Evolutionary conservation across 2,113 vertebrate genomes (phyloP).

Genomic region (Isurus oxyrinchus): DNA sequence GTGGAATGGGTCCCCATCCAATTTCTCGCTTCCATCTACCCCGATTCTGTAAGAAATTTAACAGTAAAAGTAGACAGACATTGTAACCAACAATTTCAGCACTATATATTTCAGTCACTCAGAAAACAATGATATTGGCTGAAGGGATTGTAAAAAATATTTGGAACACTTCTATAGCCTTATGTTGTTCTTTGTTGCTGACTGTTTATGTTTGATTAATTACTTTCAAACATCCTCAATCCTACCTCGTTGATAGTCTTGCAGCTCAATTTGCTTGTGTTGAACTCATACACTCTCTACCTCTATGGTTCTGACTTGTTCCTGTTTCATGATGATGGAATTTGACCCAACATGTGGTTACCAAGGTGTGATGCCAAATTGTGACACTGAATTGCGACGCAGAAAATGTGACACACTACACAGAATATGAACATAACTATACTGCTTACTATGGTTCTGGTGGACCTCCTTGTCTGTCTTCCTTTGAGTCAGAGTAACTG

Average conservation of each 20-base stretch:
- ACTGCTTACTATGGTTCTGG: not conserved
- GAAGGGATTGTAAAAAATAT: not conserved
- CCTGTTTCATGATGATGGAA: not conserved
- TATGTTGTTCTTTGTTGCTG: not conserved
- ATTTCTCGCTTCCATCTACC: not conserved
- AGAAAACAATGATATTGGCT: not conserved
- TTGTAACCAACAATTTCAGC: not conserved
- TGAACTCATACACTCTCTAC: not conserved
- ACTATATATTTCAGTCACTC: not conserved
- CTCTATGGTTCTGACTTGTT: not conserved
- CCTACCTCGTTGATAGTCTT: not conserved
- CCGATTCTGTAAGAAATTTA: not conserved
- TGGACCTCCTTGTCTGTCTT: not conserved
- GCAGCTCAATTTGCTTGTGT: not conserved
- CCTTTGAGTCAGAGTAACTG: not conserved
- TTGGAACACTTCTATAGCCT: not conserved
- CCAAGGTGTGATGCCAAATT: not conserved
- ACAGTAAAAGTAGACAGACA: not conserved
- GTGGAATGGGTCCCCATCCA: not conserved
- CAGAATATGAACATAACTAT: not conserved
- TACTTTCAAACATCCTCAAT: not conserved
- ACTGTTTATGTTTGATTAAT: not conserved
- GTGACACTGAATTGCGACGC: too few relatives aligned
- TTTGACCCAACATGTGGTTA: not conserved
- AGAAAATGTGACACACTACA: not conserved